These are phyloP conservation scores for Toxotes jaculatrix DNA, from an alignment of 2,113 vertebrate species.

Conservation along the genomic window DNA sequence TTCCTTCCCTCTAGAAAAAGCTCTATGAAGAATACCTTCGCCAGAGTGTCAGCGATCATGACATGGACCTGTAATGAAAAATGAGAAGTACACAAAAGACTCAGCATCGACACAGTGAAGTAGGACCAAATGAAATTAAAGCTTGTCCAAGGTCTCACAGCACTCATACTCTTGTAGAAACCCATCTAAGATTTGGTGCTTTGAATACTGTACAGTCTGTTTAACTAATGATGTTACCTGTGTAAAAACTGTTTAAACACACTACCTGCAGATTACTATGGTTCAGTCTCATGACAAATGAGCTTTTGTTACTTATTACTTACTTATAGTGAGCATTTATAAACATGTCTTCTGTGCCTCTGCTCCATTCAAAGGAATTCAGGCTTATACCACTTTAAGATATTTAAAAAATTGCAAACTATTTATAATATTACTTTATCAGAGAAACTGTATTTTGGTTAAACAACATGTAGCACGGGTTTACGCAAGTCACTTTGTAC, in stretches of 20 bases:
- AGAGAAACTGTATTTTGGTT: slow-evolving; percentile 50
- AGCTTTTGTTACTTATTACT: slow-evolving; percentile 43
- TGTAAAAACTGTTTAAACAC: slow-evolving; percentile 3
- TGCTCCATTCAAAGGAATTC: slow-evolving; percentile 19
- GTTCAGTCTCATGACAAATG: neutral
- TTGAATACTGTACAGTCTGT: slow-evolving; percentile 35
- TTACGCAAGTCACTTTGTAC: slow-evolving; percentile 55
- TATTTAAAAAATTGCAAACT: slow-evolving; percentile 46
- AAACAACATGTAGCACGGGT: slow-evolving; percentile 44
- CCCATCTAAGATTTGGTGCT: slow-evolving; percentile 20
- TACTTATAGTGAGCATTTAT: slow-evolving; percentile 33
- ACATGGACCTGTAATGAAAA: slow-evolving; percentile 78
- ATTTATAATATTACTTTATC: slow-evolving; percentile 64
- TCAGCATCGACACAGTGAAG: neutral
- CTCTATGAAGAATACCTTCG: slow-evolving; percentile 89
- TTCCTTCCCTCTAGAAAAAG: slow-evolving; percentile 77
- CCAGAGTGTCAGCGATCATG: slow-evolving; percentile 87
- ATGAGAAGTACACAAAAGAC: neutral
- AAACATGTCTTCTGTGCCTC: slow-evolving; percentile 47
- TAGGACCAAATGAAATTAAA: slow-evolving; percentile 11
- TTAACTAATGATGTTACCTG: slow-evolving; percentile 34
- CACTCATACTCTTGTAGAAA: slow-evolving; percentile 2
- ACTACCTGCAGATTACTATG: slow-evolving; percentile 28
- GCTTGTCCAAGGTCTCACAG: slow-evolving; percentile 1
- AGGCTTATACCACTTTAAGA: slow-evolving; percentile 59